Percentiles rank a stretch among this genome's conserved stretches.
These are phyloP conservation scores for Drosophila vallismaia DNA, from an alignment of 2,888 invertebrate genomes.

Conservation along the genomic window DNA sequence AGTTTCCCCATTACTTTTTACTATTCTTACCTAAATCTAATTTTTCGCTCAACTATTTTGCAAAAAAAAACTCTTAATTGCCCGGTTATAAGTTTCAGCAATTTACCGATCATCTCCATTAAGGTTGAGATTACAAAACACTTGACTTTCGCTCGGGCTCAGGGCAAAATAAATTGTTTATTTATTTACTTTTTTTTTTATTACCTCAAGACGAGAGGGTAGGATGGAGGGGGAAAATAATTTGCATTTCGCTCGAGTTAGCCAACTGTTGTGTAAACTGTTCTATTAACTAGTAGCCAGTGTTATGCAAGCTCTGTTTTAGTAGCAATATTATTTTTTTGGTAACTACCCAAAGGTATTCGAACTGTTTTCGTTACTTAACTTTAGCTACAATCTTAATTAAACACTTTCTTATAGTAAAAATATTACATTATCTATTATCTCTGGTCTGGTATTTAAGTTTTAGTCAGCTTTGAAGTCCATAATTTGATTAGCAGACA, in stretches of 20 bases:
- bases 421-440: not conserved
- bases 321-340: not conserved
- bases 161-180: conserved; percentile 3
- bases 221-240: conserved; percentile 3
- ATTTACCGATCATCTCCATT: conserved; percentile 2
- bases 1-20: too few species aligned
- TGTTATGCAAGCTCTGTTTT: conserved; percentile 21
- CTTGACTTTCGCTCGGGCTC: not conserved
- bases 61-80: not conserved
- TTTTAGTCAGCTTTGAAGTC: not conserved
- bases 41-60: not conserved
- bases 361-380: too few species aligned
- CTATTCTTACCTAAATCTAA: not conserved
- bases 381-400: not conserved
- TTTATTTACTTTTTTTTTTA: conserved; percentile 14
- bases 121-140: conserved; percentile 6
- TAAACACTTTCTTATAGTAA: not conserved
- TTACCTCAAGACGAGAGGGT: too few species aligned
- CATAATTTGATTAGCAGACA: conserved; percentile 16
- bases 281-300: conserved; percentile 22
- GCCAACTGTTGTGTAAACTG: conserved; percentile 35
- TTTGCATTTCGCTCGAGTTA: conserved; percentile 16
- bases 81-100: not conserved
- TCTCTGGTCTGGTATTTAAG: too few species aligned
- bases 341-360: not conserved